These are phyloP conservation scores for Adineta ricciae DNA, from an alignment of 2,888 invertebrate genomes.

Conservation along the genomic window DNA sequence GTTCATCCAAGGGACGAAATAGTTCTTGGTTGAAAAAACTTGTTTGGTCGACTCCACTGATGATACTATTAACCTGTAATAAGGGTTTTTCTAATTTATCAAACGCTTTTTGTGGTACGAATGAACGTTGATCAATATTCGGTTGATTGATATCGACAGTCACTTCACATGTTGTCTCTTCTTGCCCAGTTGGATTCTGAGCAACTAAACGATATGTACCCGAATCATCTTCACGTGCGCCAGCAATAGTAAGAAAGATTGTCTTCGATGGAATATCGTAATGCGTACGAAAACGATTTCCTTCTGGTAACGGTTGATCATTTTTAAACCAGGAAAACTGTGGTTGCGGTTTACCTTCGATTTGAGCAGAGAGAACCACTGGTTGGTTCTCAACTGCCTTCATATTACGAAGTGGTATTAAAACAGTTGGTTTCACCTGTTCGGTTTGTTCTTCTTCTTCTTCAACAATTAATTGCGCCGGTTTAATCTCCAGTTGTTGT, in stretches of 20 bases:
- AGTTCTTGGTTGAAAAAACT: conserved; percentile 47
- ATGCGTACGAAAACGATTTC: conserved; percentile 25
- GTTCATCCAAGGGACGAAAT: conserved; percentile 36
- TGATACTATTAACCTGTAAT: no score
- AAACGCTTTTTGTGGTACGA: conserved; percentile 16
- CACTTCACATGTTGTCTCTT: conserved; percentile 22
- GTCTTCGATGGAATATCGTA: conserved; percentile 32
- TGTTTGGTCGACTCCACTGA: conserved; percentile 41
- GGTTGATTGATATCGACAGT: neutral
- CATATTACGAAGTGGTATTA: conserved; percentile 21
- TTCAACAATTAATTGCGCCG: neutral
- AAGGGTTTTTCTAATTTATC: neutral
- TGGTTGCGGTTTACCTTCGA: conserved; percentile 81
- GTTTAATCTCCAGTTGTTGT: conserved; percentile 19
- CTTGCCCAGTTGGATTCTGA: conserved; percentile 25
- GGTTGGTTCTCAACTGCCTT: conserved; percentile 22
- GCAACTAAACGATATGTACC: conserved; percentile 26
- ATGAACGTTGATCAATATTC: neutral
- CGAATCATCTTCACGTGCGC: conserved; percentile 27
- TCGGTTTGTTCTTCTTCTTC: conserved; percentile 1
- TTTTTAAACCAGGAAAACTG: conserved; percentile 33
- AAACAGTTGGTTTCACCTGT: conserved; percentile 20
- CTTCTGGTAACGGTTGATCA: conserved; percentile 27
- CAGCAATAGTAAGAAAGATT: conserved; percentile 23
- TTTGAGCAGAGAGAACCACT: conserved; percentile 63